Percentiles rank a stretch among this genome's conserved stretches.
Evolutionary conservation across 1,140 invertebrate species (phyloP).

Genomic region (Eufriesea mexicana): DNA sequence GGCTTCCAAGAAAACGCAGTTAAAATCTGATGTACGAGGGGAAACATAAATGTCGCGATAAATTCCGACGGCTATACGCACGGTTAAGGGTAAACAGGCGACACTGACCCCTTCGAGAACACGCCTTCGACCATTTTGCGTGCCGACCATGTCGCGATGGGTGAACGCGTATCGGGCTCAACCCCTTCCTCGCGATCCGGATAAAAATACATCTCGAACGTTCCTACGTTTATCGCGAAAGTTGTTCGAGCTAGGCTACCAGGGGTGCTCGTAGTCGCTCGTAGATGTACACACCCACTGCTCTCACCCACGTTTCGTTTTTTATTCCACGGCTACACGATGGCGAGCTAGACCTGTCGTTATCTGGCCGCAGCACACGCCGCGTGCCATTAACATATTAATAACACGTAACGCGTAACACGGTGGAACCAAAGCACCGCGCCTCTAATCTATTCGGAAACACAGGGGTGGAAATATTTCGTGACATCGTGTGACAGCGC

Average conservation of each 20-base stretch:
- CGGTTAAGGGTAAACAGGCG: slow-evolving; percentile 17
- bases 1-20: slow-evolving; percentile 22
- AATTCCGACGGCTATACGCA: slow-evolving; percentile 5
- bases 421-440: neutral
- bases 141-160: neutral
- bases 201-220: neutral
- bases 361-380: no score
- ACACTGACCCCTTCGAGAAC: slow-evolving; percentile 21
- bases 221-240: neutral
- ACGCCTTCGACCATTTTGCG: neutral
- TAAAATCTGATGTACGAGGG: slow-evolving; percentile 25
- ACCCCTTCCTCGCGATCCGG: neutral
- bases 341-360: no score
- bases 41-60: slow-evolving; percentile 35
- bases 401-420: neutral
- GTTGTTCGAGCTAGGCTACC: neutral
- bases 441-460: neutral
- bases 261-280: neutral
- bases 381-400: neutral
- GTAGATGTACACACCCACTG: no score
- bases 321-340: neutral
- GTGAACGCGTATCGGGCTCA: neutral
- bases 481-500: neutral
- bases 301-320: neutral
- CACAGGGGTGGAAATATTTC: neutral